Evolutionary conservation across 2,888 invertebrate genomes (phyloP).

Genomic region (Macrophya annulata): DNA sequence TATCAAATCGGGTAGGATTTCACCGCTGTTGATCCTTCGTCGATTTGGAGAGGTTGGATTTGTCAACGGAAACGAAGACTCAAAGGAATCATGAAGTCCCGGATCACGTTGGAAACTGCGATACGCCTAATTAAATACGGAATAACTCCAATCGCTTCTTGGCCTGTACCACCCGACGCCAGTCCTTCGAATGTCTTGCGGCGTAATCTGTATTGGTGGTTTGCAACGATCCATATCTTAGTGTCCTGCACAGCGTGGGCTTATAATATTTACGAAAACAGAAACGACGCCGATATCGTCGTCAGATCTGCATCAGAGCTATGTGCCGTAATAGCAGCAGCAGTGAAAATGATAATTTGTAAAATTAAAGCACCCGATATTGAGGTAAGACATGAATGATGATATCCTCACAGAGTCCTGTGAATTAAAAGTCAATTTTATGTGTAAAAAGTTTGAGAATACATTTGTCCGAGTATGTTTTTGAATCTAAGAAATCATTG

Average conservation of each 20-base stretch:
- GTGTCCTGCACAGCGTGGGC: neutral
- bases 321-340: neutral
- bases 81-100: slow-evolving; percentile 18
- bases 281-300: neutral
- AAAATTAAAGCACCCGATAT: neutral
- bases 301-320: neutral
- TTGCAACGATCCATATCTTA: neutral
- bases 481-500: neutral
- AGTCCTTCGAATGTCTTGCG: neutral
- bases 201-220: slow-evolving; percentile 1
- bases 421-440: neutral
- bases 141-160: neutral
- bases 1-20: too few relatives aligned
- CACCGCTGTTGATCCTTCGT: neutral
- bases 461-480: neutral
- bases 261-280: neutral
- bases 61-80: neutral
- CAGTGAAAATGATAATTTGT: slow-evolving; percentile 58
- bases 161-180: neutral
- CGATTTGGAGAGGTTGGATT: neutral
- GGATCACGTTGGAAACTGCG: neutral
- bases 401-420: neutral
- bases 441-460: neutral
- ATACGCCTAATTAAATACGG: neutral
- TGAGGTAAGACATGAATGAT: slow-evolving; percentile 13